Evolutionary conservation across 2,113 vertebrate genomes (phyloP).

Genomic region (Nerophis lumbriciformis): DNA sequence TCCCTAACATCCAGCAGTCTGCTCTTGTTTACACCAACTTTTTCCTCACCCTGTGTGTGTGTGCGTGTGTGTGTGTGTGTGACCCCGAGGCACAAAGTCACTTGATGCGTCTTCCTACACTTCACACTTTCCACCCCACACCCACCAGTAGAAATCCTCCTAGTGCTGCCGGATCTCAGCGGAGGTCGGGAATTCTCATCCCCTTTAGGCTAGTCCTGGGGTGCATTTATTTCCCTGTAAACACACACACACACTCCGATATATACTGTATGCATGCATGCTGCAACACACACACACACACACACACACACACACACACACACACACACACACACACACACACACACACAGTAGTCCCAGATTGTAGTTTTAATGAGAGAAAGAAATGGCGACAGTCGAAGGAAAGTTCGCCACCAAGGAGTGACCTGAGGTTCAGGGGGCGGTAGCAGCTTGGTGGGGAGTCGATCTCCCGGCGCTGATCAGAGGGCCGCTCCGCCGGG

Average conservation of each 20-base stretch:
- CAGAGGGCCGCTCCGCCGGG: slow-evolving; percentile 62
- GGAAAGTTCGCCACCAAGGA: slow-evolving; percentile 70
- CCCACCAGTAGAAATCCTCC: slow-evolving; percentile 62
- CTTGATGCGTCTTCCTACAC: slow-evolving; percentile 58
- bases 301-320: slow-evolving; percentile 1
- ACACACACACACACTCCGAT: slow-evolving; percentile 28
- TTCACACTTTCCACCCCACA: slow-evolving; percentile 38
- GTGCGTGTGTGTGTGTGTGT: slow-evolving; percentile 62
- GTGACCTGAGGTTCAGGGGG: slow-evolving; percentile 72
- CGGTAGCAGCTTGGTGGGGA: slow-evolving; percentile 59
- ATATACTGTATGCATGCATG: background rate
- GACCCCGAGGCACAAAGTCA: slow-evolving; percentile 74
- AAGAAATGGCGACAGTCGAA: slow-evolving; percentile 61
- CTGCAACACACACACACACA: background rate
- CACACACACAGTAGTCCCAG: slow-evolving; percentile 28
- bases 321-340: slow-evolving; percentile 32
- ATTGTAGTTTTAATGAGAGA: slow-evolving; percentile 66
- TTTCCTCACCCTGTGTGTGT: slow-evolving; percentile 56
- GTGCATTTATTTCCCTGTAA: slow-evolving; percentile 54
- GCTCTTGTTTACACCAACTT: slow-evolving; percentile 68
- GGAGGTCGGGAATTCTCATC: slow-evolving; percentile 64
- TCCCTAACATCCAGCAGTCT: slow-evolving; percentile 65
- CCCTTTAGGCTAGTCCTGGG: slow-evolving; percentile 77
- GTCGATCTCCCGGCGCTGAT: slow-evolving; percentile 66
- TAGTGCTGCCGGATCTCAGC: slow-evolving; percentile 61